Evolutionary conservation across 2,113 vertebrate genomes (phyloP).

Genomic region (Bubo blakistoni): DNA sequence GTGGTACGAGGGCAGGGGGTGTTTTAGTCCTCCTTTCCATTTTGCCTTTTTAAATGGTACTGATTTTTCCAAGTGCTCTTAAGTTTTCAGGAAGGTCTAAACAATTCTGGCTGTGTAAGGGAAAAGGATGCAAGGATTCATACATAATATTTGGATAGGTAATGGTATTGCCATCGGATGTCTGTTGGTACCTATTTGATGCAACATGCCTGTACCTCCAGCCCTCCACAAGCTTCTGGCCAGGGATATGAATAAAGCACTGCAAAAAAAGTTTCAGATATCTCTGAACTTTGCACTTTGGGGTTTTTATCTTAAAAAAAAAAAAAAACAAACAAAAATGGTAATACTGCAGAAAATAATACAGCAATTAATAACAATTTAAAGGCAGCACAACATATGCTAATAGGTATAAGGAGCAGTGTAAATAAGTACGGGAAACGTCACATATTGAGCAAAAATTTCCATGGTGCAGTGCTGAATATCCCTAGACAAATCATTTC

Average conservation of each 20-base stretch:
- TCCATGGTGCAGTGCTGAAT: not conserved
- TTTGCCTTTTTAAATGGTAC: not conserved
- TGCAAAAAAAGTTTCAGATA: not conserved
- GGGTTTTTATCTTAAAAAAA: not conserved
- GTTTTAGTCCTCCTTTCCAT: not conserved
- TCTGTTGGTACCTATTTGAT: not conserved
- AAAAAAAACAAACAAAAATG: accelerated
- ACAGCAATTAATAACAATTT: slow-evolving; percentile 10
- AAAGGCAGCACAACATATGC: not conserved
- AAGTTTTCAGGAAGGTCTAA: not conserved
- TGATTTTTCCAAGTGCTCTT: not conserved
- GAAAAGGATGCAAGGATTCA: not conserved
- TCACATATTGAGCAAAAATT: not conserved
- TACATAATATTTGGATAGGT: not conserved
- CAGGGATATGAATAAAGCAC: not conserved
- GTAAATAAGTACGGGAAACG: not conserved
- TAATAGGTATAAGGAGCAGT: not conserved
- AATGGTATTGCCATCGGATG: accelerated
- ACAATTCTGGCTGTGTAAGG: not conserved
- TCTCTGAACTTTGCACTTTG: not conserved
- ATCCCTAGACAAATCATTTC: not conserved
- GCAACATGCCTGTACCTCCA: not conserved
- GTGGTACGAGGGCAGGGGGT: not conserved
- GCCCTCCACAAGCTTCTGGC: not conserved
- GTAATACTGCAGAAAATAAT: not conserved